A percentile compares a stretch with the other conserved stretches of the same genome.
Evolutionary conservation across 2,113 vertebrate species (phyloP).

Genomic region (Serilophus lunatus): DNA sequence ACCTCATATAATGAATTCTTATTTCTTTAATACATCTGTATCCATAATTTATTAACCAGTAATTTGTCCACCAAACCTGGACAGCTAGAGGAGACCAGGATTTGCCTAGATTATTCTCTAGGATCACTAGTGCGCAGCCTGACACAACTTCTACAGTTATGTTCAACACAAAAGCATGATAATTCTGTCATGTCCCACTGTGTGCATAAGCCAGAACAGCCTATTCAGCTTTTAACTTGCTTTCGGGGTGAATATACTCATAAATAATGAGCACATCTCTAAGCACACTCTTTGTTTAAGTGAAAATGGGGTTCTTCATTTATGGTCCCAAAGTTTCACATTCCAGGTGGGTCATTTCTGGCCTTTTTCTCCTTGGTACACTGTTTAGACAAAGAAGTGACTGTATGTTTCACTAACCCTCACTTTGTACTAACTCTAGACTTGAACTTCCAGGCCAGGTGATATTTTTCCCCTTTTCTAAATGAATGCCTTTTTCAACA

Average conservation of each 20-base stretch:
- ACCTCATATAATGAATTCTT: no score
- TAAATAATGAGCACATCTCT: not conserved
- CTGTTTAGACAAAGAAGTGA: constrained; percentile 61
- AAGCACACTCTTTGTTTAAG: not conserved
- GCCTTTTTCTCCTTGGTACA: constrained; percentile 47
- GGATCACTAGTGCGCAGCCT: not conserved
- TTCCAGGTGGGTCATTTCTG: constrained; percentile 29
- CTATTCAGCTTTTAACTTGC: not conserved
- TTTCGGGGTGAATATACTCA: not conserved
- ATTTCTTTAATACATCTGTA: no score
- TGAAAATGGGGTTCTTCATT: constrained; percentile 4
- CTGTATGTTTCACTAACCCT: constrained; percentile 43
- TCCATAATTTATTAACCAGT: no score
- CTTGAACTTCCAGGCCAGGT: constrained; percentile 32
- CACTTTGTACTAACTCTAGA: not conserved
- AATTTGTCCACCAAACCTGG: no score
- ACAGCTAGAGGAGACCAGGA: not conserved
- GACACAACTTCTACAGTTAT: not conserved
- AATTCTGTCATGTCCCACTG: not conserved
- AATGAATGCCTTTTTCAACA: constrained; percentile 54
- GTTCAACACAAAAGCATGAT: not conserved
- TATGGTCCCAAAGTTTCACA: not conserved
- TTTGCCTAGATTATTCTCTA: not conserved
- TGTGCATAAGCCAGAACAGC: not conserved
- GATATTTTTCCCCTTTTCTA: constrained; percentile 30